Conservation (phyloP, 2,888 invertebrate species). For the Argyresthia goedartella region DNA sequence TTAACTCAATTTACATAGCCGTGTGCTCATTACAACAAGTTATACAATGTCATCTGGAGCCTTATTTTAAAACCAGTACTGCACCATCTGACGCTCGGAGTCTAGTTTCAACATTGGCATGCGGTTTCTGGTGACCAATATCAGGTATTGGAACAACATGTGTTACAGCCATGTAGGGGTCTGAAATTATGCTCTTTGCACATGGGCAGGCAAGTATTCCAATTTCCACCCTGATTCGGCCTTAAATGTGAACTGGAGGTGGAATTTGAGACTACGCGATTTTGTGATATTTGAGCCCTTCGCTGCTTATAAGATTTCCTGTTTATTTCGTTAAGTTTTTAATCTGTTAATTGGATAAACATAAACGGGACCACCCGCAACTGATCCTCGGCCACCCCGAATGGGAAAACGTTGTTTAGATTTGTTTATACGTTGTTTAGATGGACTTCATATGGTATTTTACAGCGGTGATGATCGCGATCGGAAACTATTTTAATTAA, state of each 20-base stretch:
- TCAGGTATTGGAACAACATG: slow-evolving; percentile 27
- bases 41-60: slow-evolving; percentile 8
- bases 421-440: too few relatives aligned
- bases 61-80: neutral
- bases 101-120: slow-evolving; percentile 15
- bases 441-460: neutral
- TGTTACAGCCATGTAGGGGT: slow-evolving; percentile 38
- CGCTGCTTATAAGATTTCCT: too few relatives aligned
- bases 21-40: neutral
- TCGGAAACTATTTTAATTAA: neutral
- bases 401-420: too few relatives aligned
- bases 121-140: slow-evolving; percentile 1
- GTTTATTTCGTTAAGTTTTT: too few relatives aligned
- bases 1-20: neutral
- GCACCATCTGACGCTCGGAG: slow-evolving; percentile 11
- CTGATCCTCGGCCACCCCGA: too few relatives aligned
- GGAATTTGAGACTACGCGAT: too few relatives aligned
- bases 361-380: too few relatives aligned
- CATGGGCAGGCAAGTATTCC: neutral
- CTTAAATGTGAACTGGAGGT: neutral
- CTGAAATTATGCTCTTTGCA: slow-evolving; percentile 12
- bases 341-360: too few relatives aligned
- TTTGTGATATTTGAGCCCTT: too few relatives aligned
- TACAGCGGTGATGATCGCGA: neutral
- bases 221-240: neutral